These are phyloP conservation scores for Cataglyphis altisquamis DNA, from an alignment of 2,888 invertebrate genomes.

Conservation along the genomic window DNA sequence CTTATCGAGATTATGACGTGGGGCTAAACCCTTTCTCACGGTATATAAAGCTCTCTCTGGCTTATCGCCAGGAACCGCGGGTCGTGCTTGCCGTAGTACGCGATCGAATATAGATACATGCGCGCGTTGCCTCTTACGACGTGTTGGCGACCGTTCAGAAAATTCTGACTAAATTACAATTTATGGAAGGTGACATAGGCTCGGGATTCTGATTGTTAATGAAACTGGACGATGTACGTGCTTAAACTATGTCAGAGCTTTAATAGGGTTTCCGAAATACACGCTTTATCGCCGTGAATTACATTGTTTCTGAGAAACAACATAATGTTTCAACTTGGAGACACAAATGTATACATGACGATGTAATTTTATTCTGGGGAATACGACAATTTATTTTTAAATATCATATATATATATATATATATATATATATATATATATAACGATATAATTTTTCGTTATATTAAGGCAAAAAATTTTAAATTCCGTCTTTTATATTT, in stretches of 20 bases:
- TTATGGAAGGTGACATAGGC: conserved; percentile 29
- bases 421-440: background rate
- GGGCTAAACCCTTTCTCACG: conserved; percentile 58
- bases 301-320: conserved; percentile 30
- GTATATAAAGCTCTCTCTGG: conserved; percentile 62
- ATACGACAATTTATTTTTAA: background rate
- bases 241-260: conserved; percentile 20
- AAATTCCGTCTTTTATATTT: background rate
- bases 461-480: background rate
- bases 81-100: conserved; percentile 30
- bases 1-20: conserved; percentile 75
- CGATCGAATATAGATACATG: conserved; percentile 53
- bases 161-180: conserved; percentile 46
- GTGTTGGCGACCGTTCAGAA: conserved; percentile 46
- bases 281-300: background rate
- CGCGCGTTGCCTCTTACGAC: conserved; percentile 30
- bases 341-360: conserved; percentile 13
- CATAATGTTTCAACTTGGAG: conserved; percentile 7
- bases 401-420: background rate
- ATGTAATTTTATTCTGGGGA: background rate
- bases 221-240: conserved; percentile 28
- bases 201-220: conserved; percentile 37
- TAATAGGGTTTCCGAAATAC: conserved; percentile 13
- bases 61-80: conserved; percentile 58
- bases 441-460: too few species aligned